Conservation (phyloP, 2,797 vertebrate genomes). For the Tiaroga cobitis region DNA sequence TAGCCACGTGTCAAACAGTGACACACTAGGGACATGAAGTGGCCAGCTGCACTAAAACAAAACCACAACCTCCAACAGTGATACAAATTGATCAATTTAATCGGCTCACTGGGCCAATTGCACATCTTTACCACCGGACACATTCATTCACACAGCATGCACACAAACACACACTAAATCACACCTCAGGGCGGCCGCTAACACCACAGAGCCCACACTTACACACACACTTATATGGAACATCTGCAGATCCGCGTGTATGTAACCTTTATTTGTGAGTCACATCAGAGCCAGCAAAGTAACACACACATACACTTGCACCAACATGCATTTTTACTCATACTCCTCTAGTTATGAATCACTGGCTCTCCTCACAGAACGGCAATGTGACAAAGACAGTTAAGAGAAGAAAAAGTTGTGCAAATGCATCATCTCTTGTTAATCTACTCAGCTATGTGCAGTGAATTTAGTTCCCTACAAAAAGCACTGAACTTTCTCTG, state of each 20-base stretch:
- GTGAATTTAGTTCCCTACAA: not conserved
- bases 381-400: not conserved
- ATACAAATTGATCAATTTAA: conserved; percentile 16
- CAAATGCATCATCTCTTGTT: not conserved
- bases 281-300: conserved; percentile 5
- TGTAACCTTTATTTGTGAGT: conserved; percentile 39
- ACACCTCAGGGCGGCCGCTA: not conserved
- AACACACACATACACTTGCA: conserved; percentile 26
- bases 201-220: conserved; percentile 23
- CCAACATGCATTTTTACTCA: conserved; percentile 45
- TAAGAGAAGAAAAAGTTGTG: not conserved
- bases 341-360: conserved; percentile 44
- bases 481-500: conserved; percentile 11
- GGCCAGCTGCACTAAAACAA: conserved; percentile 50
- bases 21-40: conserved; percentile 45
- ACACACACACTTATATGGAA: not conserved
- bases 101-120: not conserved
- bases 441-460: conserved; percentile 18
- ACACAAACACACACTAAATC: conserved; percentile 12
- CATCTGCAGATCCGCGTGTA: conserved; percentile 44
- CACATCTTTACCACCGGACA: conserved; percentile 4
- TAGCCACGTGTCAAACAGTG: conserved; percentile 50
- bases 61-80: conserved; percentile 30
- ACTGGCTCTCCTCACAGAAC: not conserved
- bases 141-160: conserved; percentile 10